These are phyloP conservation scores for Conomelus anceps DNA, from an alignment of 2,888 invertebrate genomes.

Conservation along the genomic window DNA sequence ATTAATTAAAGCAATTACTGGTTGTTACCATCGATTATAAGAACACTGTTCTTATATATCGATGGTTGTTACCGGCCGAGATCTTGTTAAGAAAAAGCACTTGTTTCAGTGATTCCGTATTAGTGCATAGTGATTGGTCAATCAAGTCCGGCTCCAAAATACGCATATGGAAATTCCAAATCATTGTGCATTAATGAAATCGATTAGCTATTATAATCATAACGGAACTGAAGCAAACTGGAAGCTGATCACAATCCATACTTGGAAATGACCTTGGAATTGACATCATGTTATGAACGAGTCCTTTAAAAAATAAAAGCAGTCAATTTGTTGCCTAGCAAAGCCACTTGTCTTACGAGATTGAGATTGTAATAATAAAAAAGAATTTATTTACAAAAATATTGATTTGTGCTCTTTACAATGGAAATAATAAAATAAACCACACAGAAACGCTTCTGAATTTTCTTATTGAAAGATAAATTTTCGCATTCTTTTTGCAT, in stretches of 20 bases:
- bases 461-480: too few relatives aligned
- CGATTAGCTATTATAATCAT: not conserved
- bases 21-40: too few relatives aligned
- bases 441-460: too few relatives aligned
- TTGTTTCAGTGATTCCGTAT: not conserved
- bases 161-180: not conserved
- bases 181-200: not conserved
- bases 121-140: not conserved
- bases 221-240: not conserved
- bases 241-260: not conserved
- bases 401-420: too few relatives aligned
- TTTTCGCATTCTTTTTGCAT: too few relatives aligned
- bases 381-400: too few relatives aligned
- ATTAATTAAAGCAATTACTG: not conserved
- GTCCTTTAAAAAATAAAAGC: not conserved
- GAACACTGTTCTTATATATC: too few relatives aligned
- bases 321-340: not conserved
- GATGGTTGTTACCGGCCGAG: not conserved
- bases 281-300: not conserved
- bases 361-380: too few relatives aligned
- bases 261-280: not conserved
- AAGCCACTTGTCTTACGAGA: not conserved
- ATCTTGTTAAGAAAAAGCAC: not conserved
- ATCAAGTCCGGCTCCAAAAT: not conserved
- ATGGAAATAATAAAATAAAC: too few relatives aligned